phyloP scores from a whole-genome alignment of 2,113 vertebrate species.

The Gopherus evgoodei region DNA sequence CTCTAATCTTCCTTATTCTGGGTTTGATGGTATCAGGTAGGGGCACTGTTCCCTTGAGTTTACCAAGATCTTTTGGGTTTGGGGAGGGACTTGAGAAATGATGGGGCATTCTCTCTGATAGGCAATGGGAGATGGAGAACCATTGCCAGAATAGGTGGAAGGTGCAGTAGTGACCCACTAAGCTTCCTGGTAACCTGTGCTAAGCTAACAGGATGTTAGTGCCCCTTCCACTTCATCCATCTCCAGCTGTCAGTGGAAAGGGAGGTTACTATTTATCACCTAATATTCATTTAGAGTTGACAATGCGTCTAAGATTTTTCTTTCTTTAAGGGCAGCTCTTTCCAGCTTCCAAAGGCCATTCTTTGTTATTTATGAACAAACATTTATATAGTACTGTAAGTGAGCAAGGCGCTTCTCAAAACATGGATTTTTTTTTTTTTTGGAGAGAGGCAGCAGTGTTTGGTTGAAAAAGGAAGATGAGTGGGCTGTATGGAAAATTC shows the following conservation, averaged over 20 bases:
- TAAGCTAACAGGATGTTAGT: background rate
- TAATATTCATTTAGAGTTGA: background rate
- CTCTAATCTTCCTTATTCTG: background rate
- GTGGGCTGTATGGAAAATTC: background rate
- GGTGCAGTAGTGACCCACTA: accelerated
- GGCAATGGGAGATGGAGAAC: background rate
- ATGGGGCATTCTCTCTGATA: background rate
- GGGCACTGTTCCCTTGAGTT: background rate
- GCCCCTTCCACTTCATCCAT: background rate
- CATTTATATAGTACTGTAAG: background rate
- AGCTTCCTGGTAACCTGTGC: background rate
- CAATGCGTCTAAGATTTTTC: accelerated
- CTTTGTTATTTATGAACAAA: background rate
- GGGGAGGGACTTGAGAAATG: accelerated
- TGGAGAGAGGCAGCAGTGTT: background rate
- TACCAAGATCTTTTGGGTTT: background rate
- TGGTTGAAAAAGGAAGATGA: background rate
- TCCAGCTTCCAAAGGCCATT: background rate
- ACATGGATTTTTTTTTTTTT: accelerated
- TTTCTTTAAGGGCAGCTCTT: background rate
- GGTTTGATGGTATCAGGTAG: background rate
- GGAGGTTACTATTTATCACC: background rate
- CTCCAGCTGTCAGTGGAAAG: background rate
- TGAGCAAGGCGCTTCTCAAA: background rate
- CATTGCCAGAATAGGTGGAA: background rate